These are phyloP conservation scores for Thaumatotibia leucotreta DNA, from an alignment of 1,140 invertebrate genomes.

Conservation along the genomic window DNA sequence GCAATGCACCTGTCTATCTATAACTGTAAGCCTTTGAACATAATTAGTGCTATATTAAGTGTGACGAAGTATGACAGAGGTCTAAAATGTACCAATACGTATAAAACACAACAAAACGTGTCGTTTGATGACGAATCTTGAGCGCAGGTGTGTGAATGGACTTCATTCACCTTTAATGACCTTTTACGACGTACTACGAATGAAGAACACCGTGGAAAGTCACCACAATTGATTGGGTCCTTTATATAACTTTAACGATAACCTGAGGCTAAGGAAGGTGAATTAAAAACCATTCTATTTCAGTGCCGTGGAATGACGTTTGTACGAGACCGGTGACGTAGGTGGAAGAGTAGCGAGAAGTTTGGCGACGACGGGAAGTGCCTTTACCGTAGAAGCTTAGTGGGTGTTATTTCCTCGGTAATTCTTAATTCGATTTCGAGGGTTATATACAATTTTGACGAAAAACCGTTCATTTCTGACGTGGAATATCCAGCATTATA, in stretches of 20 bases:
- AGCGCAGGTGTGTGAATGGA: background rate
- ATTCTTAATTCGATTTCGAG: too few species aligned
- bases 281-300: slow-evolving; percentile 10
- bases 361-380: background rate
- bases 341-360: background rate
- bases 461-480: too few species aligned
- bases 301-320: background rate
- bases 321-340: background rate
- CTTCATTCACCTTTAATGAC: background rate
- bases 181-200: background rate
- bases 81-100: too few species aligned
- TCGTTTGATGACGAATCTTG: background rate
- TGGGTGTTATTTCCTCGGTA: too few species aligned
- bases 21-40: too few species aligned
- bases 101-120: too few species aligned
- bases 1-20: too few species aligned
- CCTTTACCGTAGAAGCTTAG: too few species aligned
- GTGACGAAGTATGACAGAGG: too few species aligned
- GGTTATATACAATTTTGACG: too few species aligned
- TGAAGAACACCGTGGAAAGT: background rate
- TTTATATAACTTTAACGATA: background rate
- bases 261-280: background rate
- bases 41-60: too few species aligned
- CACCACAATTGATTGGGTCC: background rate
- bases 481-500: too few species aligned